A percentile compares a stretch with the other conserved stretches of the same genome.
Evolutionary conservation across 2,113 vertebrate genomes (phyloP).

Genomic region (Anhinga anhinga): DNA sequence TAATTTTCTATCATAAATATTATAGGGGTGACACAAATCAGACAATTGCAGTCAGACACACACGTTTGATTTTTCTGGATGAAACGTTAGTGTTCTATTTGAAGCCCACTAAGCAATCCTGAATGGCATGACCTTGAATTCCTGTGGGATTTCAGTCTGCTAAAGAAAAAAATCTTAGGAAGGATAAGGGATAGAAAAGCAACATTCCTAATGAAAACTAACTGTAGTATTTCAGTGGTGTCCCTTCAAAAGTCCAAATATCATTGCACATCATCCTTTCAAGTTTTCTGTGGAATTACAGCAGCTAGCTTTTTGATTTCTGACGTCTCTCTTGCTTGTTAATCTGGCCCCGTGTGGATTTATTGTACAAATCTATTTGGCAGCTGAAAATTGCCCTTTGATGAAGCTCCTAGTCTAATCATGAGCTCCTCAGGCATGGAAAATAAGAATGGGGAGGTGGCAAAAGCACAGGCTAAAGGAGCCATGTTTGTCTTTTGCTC

Average conservation of each 20-base stretch:
- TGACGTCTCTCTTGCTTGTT: conserved; percentile 60
- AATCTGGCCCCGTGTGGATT: conserved; percentile 59
- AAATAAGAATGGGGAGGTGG: conserved; percentile 25
- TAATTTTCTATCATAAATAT: neutral
- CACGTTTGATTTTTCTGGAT: neutral
- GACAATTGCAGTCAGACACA: neutral
- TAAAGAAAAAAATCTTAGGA: neutral
- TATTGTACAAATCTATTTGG: conserved; percentile 65
- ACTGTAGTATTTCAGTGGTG: neutral
- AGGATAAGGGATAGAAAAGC: neutral
- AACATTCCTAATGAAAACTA: conserved; percentile 9
- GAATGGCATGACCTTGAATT: neutral
- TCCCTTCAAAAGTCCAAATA: conserved; percentile 40
- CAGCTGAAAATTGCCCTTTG: conserved; percentile 64
- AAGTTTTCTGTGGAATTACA: conserved; percentile 63
- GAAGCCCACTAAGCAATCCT: neutral
- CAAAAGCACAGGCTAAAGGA: neutral
- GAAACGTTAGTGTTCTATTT: neutral
- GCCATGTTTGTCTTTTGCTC: conserved; percentile 23
- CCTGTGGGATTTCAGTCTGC: neutral
- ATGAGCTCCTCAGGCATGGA: conserved; percentile 28
- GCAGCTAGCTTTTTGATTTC: conserved; percentile 60
- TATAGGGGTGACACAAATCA: neutral
- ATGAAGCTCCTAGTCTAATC: conserved; percentile 44
- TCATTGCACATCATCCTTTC: conserved; percentile 34